These are phyloP conservation scores for Hydraecia micacea DNA, from an alignment of 2,888 invertebrate species.

Conservation along the genomic window DNA sequence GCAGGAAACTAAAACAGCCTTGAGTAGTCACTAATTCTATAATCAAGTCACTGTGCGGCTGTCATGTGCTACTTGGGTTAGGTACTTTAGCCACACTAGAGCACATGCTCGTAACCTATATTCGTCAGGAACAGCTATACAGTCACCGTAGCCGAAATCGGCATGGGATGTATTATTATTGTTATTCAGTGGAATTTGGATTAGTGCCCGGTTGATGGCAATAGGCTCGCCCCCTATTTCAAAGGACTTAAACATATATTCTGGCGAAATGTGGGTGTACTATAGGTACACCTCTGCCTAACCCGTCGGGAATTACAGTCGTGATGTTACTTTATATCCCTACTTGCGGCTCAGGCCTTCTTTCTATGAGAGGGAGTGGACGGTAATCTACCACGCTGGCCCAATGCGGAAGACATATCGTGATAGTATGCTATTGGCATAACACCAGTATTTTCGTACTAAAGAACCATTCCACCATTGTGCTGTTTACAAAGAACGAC, in stretches of 20 bases:
- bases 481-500: too few species aligned
- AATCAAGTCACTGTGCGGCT: too few species aligned
- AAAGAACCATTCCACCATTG: background rate
- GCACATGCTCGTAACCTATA: too few species aligned
- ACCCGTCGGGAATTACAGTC: background rate
- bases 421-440: background rate
- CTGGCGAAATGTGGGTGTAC: background rate
- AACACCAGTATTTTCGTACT: background rate
- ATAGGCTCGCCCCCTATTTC: background rate
- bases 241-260: background rate
- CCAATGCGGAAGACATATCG: background rate
- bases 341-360: background rate
- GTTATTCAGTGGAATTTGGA: background rate
- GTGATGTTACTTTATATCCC: background rate
- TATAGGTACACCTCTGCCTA: background rate
- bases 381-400: background rate
- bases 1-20: too few species aligned
- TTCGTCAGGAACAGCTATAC: too few species aligned
- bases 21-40: too few species aligned
- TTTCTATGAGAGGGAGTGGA: background rate
- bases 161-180: too few species aligned
- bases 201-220: background rate
- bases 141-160: too few species aligned
- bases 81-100: too few species aligned
- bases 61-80: too few species aligned